Base-by-base conservation (phyloP, 2,797 vertebrate species). In the Corythornis leucogaster region DNA sequence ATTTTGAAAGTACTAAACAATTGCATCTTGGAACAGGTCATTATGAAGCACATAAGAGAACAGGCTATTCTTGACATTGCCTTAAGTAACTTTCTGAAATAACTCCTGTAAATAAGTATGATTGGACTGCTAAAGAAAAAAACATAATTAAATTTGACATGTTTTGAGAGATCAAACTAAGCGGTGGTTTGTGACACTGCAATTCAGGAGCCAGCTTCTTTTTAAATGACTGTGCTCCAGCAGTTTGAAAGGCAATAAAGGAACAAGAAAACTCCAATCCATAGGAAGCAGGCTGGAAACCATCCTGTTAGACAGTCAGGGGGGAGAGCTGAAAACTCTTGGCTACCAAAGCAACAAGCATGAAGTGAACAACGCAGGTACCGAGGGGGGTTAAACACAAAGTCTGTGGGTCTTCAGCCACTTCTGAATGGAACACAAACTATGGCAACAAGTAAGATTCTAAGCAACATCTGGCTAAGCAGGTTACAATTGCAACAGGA, bases 61-160 rank as follows among this genome's bases (percentile, higher is more conserved):
- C 16, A 92, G 68, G 80, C 77, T 68, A 42, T 79, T 91, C 85
- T 79, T 92, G 84, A 93, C 80, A 85, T 96, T 95, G 92, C 88
- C 80, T 76, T 79, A 70, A 94, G 90, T 91, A 85, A 71, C 46
- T 89, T 81, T 25, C 53, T 95, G 88, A 91, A 94, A 76, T 76
- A 84, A 81, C 70, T 80, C 68, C 55, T 89, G n/a, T 80, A 90
- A 87, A 62, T 70, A 92, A 91, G 16, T 62, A 83, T 66, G 80
- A 86, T 75, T 90, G 74, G 96, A 59, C 43, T n/a, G 25, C 19
- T 87, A 74, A 57, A 74, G 66, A 89, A 73, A 48, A 86, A 74
- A 43, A 43, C 64, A 30, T 86, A 85, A 94, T 93, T 85, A 70
- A 63, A 79, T 90, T 76, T 95, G 85, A 80, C 82, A 53, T 80